Percentiles rank a stretch among this genome's conserved stretches.
Conservation (phyloP, 2,113 vertebrate species). For the Ceyx melanurus region DNA sequence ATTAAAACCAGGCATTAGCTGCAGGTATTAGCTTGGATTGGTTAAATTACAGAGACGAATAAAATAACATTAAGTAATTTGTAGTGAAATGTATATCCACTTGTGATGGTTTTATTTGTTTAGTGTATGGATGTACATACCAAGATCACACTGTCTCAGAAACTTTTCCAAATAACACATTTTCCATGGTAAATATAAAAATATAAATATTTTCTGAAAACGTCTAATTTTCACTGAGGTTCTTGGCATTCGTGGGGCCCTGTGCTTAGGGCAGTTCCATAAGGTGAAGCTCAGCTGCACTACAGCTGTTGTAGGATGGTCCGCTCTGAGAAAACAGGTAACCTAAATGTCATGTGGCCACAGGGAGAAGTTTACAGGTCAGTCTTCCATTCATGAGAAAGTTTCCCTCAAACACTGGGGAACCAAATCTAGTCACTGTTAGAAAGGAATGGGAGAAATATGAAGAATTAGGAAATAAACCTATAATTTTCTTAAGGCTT, state of each 20-base stretch:
- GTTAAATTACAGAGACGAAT: background rate
- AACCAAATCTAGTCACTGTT: background rate
- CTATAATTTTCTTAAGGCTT: background rate
- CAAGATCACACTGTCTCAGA: background rate
- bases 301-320: background rate
- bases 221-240: background rate
- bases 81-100: background rate
- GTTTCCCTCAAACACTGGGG: rapidly evolving
- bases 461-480: background rate
- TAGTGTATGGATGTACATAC: background rate
- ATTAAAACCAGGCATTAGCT: background rate
- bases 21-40: background rate
- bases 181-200: background rate
- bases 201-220: background rate
- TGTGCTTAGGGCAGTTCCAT: background rate
- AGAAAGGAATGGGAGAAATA: background rate
- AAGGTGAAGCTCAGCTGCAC: background rate
- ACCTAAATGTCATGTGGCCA: background rate
- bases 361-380: background rate
- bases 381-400: background rate
- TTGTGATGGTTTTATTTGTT: background rate
- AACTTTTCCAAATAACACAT: background rate
- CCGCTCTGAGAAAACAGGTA: background rate
- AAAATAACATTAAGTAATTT: background rate
- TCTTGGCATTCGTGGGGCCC: background rate